A percentile compares a stretch with the other conserved stretches of the same genome.
These are phyloP conservation scores for Portevinia maculata DNA, from an alignment of 2,888 invertebrate species.

Conservation along the genomic window DNA sequence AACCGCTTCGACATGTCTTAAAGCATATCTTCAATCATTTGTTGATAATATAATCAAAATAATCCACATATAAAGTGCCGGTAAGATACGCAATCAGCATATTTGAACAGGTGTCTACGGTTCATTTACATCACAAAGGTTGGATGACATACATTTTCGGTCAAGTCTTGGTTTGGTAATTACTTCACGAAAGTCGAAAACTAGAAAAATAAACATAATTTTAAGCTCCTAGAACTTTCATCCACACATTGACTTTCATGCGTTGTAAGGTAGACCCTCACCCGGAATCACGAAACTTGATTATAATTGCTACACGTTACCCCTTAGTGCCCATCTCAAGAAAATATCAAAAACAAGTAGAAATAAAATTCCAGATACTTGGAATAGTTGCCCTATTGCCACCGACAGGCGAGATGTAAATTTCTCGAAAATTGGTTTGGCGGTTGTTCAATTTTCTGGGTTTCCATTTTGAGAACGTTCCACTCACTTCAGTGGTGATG, in stretches of 20 bases:
- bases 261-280: neutral
- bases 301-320: conserved; percentile 10
- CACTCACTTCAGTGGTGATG: neutral
- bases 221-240: neutral
- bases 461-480: neutral
- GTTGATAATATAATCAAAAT: conserved; percentile 38
- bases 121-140: conserved; percentile 41
- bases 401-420: conserved; percentile 4
- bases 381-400: neutral
- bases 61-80: conserved; percentile 34
- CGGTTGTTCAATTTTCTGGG: neutral
- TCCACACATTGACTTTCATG: neutral
- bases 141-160: conserved; percentile 42
- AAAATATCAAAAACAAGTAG: conserved; percentile 14
- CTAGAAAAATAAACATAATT: neutral
- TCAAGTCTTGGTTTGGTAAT: conserved; percentile 11
- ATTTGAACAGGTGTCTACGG: conserved; percentile 28
- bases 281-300: neutral
- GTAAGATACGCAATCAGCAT: conserved; percentile 9
- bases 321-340: conserved; percentile 1
- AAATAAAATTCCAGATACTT: conserved; percentile 25
- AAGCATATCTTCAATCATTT: conserved; percentile 15
- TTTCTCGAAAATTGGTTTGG: conserved; percentile 8
- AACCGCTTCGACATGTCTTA: conserved; percentile 1
- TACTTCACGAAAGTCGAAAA: conserved; percentile 21